These are phyloP conservation scores for Dreissena polymorpha DNA, from an alignment of 1,140 invertebrate genomes.

Conservation along the genomic window DNA sequence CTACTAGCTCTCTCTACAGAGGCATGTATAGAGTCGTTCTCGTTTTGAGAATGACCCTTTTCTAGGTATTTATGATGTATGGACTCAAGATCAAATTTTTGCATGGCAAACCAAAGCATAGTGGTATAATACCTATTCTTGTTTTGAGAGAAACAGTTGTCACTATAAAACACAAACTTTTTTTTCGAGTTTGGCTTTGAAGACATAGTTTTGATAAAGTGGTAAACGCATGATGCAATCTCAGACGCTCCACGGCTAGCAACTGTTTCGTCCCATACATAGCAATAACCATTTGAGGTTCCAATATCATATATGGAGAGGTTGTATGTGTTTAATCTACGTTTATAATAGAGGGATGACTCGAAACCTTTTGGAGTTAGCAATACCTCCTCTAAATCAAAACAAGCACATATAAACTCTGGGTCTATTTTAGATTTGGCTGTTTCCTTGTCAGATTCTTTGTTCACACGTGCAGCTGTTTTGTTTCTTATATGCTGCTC, in stretches of 20 bases:
- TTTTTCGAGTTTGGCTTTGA: background rate
- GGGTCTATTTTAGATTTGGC: background rate
- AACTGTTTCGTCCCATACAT: conserved; percentile 16
- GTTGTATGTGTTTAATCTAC: conserved; percentile 36
- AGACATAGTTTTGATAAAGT: background rate
- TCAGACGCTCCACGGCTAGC: conserved; percentile 1
- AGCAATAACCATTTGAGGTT: conserved; percentile 29
- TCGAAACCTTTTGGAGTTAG: conserved; percentile 26
- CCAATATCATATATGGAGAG: conserved; percentile 29
- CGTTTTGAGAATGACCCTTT: conserved; percentile 31
- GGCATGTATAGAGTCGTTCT: conserved; percentile 31
- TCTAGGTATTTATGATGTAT: conserved; percentile 28
- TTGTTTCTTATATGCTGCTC: conserved; percentile 34
- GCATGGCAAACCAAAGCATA: conserved; percentile 26
- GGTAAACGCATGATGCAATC: conserved; percentile 32
- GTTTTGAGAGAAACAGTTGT: conserved; percentile 29
- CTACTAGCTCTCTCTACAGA: conserved; percentile 11
- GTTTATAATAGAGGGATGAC: conserved; percentile 27
- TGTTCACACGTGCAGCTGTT: conserved; percentile 7
- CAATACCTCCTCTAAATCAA: conserved; percentile 37
- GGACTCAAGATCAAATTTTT: conserved; percentile 26
- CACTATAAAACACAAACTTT: conserved; percentile 30
- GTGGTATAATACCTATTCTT: conserved; percentile 30
- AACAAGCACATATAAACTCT: conserved; percentile 4
- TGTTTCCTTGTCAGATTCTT: conserved; percentile 25